These are phyloP conservation scores for Mastomys coucha DNA, from an alignment of 2,113 vertebrate species.

Conservation along the genomic window DNA sequence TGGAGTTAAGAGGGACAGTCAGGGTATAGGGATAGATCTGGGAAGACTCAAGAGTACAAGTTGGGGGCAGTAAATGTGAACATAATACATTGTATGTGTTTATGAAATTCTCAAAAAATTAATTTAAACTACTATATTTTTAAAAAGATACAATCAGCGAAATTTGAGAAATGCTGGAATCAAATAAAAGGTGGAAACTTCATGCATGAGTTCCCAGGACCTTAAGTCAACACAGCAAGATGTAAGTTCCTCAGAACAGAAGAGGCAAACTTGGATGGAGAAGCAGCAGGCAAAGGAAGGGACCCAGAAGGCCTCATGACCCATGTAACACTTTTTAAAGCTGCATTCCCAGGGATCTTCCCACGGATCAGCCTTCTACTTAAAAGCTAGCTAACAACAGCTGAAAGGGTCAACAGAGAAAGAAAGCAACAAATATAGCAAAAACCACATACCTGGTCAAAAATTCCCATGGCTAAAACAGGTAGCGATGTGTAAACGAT, in stretches of 20 bases:
- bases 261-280: neutral
- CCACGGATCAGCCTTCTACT: neutral
- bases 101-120: neutral
- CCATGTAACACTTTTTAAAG: neutral
- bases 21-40: neutral
- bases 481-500: constrained; percentile 92
- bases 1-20: neutral
- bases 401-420: neutral
- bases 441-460: constrained; percentile 89
- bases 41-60: neutral
- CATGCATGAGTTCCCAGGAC: neutral
- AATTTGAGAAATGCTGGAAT: neutral
- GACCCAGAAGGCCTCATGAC: neutral
- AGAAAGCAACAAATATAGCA: neutral
- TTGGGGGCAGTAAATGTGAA: neutral
- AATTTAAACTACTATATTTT: neutral
- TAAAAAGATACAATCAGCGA: neutral
- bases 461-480: constrained; percentile 92
- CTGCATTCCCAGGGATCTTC: constrained; percentile 13
- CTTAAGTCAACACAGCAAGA: neutral
- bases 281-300: neutral
- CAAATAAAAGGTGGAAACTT: constrained; percentile 1
- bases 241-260: constrained; percentile 2
- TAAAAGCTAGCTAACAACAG: constrained; percentile 9
- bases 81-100: neutral